phyloP scores from a whole-genome alignment of 2,113 vertebrate species.

The Eclectus roratus region DNA sequence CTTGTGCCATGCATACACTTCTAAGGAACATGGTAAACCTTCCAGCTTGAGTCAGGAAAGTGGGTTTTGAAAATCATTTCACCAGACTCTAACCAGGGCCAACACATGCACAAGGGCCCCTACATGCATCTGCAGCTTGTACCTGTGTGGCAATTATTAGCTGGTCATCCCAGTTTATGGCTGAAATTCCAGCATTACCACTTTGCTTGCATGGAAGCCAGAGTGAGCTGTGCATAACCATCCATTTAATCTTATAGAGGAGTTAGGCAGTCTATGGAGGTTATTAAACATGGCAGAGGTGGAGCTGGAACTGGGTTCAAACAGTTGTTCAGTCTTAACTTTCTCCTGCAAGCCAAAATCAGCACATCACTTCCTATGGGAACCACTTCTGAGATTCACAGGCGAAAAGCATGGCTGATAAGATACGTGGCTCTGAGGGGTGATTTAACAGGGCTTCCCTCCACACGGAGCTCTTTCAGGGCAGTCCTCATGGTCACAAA shows the following conservation, averaged over 20 bases:
- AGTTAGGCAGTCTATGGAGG: not conserved
- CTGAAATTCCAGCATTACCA: not conserved
- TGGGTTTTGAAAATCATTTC: not conserved
- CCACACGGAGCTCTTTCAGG: rapidly evolving
- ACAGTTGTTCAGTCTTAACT: not conserved
- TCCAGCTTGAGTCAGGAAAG: not conserved
- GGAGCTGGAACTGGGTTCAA: not conserved
- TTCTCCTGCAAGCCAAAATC: not conserved
- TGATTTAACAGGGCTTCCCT: not conserved
- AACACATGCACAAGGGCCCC: rapidly evolving
- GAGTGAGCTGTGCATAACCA: not conserved
- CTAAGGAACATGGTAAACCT: not conserved
- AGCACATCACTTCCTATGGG: not conserved
- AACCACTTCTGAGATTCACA: not conserved
- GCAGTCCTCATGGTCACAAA: not conserved
- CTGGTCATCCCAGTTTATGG: not conserved
- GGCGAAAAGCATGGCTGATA: not conserved
- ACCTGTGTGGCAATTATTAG: not conserved
- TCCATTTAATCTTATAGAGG: not conserved
- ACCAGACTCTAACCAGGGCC: not conserved
- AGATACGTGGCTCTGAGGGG: not conserved
- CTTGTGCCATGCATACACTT: not conserved
- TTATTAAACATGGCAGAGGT: not conserved
- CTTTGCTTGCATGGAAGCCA: not conserved
- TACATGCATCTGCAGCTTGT: not conserved